Evolutionary conservation across 2,113 vertebrate genomes (phyloP), one percentile per base, ranked within the genome.

Genomic region (Archocentrus centrarchus): DNA sequence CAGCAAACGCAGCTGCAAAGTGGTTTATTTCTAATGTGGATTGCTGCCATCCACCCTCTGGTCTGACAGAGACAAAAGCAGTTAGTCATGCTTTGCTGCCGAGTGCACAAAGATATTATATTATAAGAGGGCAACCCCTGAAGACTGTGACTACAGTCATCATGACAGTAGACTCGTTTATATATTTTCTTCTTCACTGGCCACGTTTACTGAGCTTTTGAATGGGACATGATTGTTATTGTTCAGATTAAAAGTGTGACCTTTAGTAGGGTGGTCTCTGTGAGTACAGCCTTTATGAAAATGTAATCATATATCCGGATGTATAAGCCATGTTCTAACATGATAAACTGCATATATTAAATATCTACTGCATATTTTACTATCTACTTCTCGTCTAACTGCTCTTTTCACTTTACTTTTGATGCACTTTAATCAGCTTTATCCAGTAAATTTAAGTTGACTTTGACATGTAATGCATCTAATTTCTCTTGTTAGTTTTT

Each of bases 11-110:
- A n/a, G 76, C 64, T 41, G 50, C 37, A 53, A 39, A 75, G 37
- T 41, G 80, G 30, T 79, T 88, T 47, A 59, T 86, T 75, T 75
- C 37, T 78, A 22, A 84, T 37, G 58, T 20, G 53, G 47, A 89
- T 39, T 4, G 63, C 78, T 70, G 50, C 55, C 55, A 60, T 78
- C 41, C 47, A 62, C 44, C 44, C 24, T 59, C 57, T 58, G 60
- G 58, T 80, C 37, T 15, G 22, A 75, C 14, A 61, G 68, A 85
- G 37, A 77, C 24, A 20, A 82, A 78, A 73, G 44, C n/a, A 63
- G 62, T 78, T 66, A 75, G 70, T 60, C 30, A 55, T 2, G 14
- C 64, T 86, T 81, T 55, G 44, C n/a, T 75, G 58, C 22, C 11
- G 24, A 55, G 32, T 27, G 55, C 57, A 77, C 77, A 4, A 75